phyloP scores from a whole-genome alignment of 2,888 invertebrate genomes.

The Spialia ferax region DNA sequence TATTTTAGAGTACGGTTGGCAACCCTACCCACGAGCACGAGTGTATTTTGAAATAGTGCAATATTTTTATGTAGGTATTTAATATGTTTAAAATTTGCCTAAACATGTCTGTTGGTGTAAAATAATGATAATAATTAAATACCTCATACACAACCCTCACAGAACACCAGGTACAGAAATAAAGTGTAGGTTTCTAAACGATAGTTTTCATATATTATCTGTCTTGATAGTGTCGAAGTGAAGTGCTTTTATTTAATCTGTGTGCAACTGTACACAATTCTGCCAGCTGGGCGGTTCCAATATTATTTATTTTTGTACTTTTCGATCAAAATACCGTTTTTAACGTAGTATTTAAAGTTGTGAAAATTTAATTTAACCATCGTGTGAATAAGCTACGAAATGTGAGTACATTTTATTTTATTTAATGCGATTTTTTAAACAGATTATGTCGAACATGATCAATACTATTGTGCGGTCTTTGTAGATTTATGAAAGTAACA shows the following conservation, averaged over 20 bases:
- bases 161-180: no score
- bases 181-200: background rate
- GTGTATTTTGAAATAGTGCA: no score
- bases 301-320: conserved; percentile 63
- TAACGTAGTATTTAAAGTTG: conserved; percentile 27
- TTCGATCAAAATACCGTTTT: conserved; percentile 48
- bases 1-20: no score
- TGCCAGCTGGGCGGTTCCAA: conserved; percentile 82
- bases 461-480: conserved; percentile 55
- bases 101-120: no score
- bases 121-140: no score
- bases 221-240: background rate
- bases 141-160: no score
- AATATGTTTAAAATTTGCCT: no score
- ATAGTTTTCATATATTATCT: background rate
- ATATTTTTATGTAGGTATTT: no score
- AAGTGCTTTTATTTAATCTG: conserved; percentile 48
- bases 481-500: conserved; percentile 46
- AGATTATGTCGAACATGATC: conserved; percentile 56
- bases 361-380: conserved; percentile 41
- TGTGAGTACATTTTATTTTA: conserved; percentile 52
- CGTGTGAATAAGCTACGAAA: conserved; percentile 47
- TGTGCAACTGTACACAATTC: conserved; percentile 53
- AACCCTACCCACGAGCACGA: no score
- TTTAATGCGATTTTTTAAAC: conserved; percentile 42